These are phyloP conservation scores for Tenebrosternarchus preto DNA, from an alignment of 2,113 vertebrate species.

Conservation along the genomic window DNA sequence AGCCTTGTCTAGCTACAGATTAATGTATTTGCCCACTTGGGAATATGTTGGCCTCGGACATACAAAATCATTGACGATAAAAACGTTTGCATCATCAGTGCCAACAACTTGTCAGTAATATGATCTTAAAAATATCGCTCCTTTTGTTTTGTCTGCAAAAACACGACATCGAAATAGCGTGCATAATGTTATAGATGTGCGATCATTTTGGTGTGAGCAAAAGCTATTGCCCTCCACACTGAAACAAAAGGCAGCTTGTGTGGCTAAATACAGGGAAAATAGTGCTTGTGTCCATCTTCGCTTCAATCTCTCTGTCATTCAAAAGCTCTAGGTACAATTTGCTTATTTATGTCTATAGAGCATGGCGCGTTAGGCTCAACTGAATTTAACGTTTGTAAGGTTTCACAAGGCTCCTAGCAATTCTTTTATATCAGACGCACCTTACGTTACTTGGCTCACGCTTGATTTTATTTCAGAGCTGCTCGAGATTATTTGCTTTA, in stretches of 20 bases:
- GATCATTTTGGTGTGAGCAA: slow-evolving; percentile 9
- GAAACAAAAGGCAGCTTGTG: slow-evolving; percentile 54
- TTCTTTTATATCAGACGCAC: background rate
- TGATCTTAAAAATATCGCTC: too few relatives aligned
- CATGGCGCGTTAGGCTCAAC: background rate
- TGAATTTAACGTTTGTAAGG: background rate
- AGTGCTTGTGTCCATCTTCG: background rate
- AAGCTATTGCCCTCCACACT: slow-evolving; percentile 49
- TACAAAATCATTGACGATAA: background rate
- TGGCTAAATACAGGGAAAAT: slow-evolving; percentile 11
- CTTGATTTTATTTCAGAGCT: background rate
- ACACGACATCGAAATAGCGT: background rate
- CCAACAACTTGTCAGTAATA: background rate
- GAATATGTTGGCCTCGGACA: background rate
- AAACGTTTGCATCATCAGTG: background rate
- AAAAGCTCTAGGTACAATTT: background rate
- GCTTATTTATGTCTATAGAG: background rate
- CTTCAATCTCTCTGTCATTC: background rate
- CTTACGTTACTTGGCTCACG: background rate
- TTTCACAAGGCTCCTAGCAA: background rate
- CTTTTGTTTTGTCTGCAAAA: background rate
- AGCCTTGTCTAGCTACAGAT: too few relatives aligned
- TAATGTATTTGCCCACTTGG: background rate
- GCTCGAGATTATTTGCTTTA: background rate
- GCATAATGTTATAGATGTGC: slow-evolving; percentile 12